Conservation (phyloP, 2,888 invertebrate species). For the Synergus itoensis region DNA sequence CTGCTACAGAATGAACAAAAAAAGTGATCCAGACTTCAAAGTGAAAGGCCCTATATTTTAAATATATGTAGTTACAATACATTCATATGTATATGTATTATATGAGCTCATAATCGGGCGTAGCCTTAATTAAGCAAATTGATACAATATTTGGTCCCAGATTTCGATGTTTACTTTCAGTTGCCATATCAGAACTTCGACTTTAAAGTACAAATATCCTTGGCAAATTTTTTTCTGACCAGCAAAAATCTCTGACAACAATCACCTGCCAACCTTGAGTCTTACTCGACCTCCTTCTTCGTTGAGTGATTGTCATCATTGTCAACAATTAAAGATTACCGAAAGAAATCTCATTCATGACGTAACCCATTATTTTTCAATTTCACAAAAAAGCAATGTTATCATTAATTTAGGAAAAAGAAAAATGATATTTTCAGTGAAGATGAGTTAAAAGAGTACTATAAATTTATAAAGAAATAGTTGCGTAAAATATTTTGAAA, state of each 20-base stretch:
- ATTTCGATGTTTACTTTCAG: background rate
- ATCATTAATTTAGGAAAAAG: background rate
- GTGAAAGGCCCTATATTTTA: background rate
- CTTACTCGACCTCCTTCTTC: conserved; percentile 4
- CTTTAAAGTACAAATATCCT: background rate
- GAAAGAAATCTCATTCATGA: conserved; percentile 20
- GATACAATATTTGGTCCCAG: background rate
- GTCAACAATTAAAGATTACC: background rate
- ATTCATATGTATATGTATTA: background rate
- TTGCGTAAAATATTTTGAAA: background rate
- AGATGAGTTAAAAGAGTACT: background rate
- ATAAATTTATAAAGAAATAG: background rate
- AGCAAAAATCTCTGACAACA: background rate
- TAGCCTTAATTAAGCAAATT: background rate
- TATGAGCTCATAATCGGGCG: background rate
- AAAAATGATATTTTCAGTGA: background rate
- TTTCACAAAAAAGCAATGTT: background rate
- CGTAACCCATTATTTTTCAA: conserved; percentile 3
- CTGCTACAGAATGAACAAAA: background rate
- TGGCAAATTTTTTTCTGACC: background rate
- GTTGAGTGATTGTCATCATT: conserved; percentile 21
- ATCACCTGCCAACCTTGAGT: background rate
- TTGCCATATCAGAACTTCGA: background rate
- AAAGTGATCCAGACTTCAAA: background rate
- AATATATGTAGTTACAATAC: background rate